A percentile compares a stretch with the other conserved stretches of the same genome.
phyloP scores from a whole-genome alignment of 2,888 invertebrate genomes.

The Anoplius nigerrimus region DNA sequence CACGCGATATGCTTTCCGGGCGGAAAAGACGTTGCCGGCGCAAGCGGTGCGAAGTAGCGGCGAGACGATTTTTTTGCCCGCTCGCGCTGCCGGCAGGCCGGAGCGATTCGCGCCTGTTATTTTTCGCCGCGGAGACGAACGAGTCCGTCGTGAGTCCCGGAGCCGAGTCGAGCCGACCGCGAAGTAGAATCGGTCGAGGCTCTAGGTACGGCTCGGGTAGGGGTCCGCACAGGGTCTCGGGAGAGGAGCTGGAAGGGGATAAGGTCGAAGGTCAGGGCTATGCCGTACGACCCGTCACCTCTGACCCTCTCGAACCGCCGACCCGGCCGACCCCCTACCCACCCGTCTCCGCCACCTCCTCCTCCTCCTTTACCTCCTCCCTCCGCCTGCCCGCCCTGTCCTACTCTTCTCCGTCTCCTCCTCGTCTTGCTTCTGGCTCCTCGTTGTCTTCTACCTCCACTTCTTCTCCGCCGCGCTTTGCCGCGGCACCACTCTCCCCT shows the following conservation, averaged over 20 bases:
- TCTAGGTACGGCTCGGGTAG: constrained; percentile 55
- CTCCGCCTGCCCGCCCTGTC: constrained; percentile 14
- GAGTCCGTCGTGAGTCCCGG: constrained; percentile 31
- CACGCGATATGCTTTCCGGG: background rate
- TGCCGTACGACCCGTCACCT: constrained; percentile 71
- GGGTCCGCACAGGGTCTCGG: constrained; percentile 51
- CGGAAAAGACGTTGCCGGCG: too few species aligned
- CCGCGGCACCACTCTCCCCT: constrained; percentile 19
- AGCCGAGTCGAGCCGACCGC: constrained; percentile 48
- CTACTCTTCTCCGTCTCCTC: constrained; percentile 20
- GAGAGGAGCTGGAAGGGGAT: constrained; percentile 49
- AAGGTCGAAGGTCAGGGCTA: constrained; percentile 70
- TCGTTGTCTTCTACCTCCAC: constrained; percentile 27
- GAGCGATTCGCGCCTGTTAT: background rate
- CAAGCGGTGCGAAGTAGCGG: background rate
- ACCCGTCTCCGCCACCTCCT: constrained; percentile 37
- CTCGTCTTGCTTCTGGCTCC: constrained; percentile 26
- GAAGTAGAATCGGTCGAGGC: constrained; percentile 49
- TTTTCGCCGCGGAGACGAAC: background rate
- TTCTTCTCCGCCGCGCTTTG: constrained; percentile 9
- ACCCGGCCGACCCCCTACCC: constrained; percentile 60
- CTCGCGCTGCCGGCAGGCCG: background rate
- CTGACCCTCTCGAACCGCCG: constrained; percentile 69
- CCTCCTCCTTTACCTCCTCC: constrained; percentile 21
- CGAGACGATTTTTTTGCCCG: too few species aligned